Evolutionary conservation across 1,140 invertebrate genomes (phyloP), one percentile per base, ranked within the genome.

Genomic region (Patella vulgata): DNA sequence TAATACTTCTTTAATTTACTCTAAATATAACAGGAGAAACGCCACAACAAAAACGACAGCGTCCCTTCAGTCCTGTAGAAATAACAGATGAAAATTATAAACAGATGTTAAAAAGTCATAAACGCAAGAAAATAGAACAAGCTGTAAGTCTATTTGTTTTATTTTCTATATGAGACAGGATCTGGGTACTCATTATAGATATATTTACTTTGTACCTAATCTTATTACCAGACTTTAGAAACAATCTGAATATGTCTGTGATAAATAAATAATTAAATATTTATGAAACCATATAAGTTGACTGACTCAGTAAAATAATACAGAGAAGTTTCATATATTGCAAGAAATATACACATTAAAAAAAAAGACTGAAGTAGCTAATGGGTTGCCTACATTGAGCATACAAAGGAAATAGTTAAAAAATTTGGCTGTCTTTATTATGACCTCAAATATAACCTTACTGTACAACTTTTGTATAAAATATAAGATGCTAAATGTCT

Each of bases 11-110:
- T n/a, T n/a, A n/a, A n/a, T n/a, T n/a, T n/a, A n/a, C n/a, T n/a
- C n/a, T n/a, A n/a, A n/a, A n/a, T n/a, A n/a, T n/a, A n/a, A n/a
- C n/a, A n/a, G n/a, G n/a, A n/a, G 59, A 60, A 36, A 40, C 50
- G 21, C 5, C 36, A 11, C 25, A 42, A 43, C 43, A 66, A n/a
- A 79, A 77, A 58, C 53, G 73, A 27, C 72, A 63, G 27, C 70
- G 79, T 14, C 71, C 77, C 9, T 70, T 77, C 33, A 78, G 77
- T 53, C 86, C 87, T 9, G 85, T 85, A 65, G 89, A 90, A 70
- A 80, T 88, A 2, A 88, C 86, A 2, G 91, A 93, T 52, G 89
- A 91, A n/a, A 86, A 87, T 30, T 92, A 92, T 69, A 85, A 85
- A 55, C 83, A 87, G 42, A 88, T 92, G 85, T 73, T 93, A 27